A percentile compares a stretch with the other conserved stretches of the same genome.
These are phyloP conservation scores for Ivindomyrus marchei DNA, from an alignment of 2,113 vertebrate species.

Conservation along the genomic window DNA sequence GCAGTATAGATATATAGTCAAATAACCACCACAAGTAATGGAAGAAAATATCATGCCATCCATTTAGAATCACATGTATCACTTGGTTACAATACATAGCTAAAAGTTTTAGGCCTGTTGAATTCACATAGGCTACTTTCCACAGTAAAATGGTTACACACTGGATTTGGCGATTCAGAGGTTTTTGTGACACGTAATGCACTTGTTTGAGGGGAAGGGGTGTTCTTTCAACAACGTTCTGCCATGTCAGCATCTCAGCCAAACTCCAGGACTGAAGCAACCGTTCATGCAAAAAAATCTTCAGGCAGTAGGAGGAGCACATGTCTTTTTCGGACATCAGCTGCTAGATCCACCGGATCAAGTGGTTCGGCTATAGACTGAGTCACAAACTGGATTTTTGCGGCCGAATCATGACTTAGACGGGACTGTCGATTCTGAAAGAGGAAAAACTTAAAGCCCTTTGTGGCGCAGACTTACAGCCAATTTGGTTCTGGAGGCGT, in stretches of 20 bases:
- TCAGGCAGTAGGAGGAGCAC: slow-evolving; percentile 42
- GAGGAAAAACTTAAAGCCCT: background rate
- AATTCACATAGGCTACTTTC: background rate
- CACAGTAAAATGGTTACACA: slow-evolving; percentile 1
- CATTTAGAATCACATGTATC: slow-evolving; percentile 8
- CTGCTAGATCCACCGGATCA: background rate
- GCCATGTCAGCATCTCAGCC: slow-evolving; percentile 28
- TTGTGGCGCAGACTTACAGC: background rate
- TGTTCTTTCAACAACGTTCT: slow-evolving; percentile 11
- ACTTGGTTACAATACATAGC: slow-evolving; percentile 9
- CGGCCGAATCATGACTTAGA: background rate
- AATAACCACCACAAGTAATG: slow-evolving; percentile 17
- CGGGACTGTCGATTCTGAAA: background rate
- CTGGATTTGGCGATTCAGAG: slow-evolving; percentile 7
- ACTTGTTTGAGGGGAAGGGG: background rate
- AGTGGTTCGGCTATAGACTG: background rate
- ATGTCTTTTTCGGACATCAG: slow-evolving; percentile 27
- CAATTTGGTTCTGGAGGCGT: background rate
- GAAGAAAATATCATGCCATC: slow-evolving; percentile 16
- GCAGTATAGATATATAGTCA: slow-evolving; percentile 14
- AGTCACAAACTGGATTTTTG: background rate
- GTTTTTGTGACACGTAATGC: background rate
- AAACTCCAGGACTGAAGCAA: slow-evolving; percentile 32
- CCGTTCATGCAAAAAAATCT: slow-evolving; percentile 31
- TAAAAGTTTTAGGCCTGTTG: background rate